Conservation (phyloP, 2,113 vertebrate species). For the Rhinolophus ferrumequinum region DNA sequence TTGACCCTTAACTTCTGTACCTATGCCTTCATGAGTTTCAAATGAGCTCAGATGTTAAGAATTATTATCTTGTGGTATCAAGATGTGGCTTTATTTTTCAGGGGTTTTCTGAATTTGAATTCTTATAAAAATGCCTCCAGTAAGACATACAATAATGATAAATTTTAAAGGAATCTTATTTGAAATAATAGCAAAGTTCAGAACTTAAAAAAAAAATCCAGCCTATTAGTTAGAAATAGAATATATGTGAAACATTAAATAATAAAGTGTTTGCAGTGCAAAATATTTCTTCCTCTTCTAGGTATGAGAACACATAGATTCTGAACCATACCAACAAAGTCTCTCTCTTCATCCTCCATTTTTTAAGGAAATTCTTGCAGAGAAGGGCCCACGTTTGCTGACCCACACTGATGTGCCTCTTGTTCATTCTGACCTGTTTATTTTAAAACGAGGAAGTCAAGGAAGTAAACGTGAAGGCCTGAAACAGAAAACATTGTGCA, state of each 20-base stretch:
- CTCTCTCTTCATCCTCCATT: conserved; percentile 72
- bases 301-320: background rate
- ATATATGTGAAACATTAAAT: background rate
- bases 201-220: background rate
- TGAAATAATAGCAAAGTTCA: background rate
- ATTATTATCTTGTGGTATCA: background rate
- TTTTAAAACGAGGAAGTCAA: conserved; percentile 17
- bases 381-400: conserved; percentile 67
- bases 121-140: background rate
- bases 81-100: background rate
- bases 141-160: background rate
- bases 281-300: background rate
- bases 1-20: background rate
- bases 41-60: background rate
- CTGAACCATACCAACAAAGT: conserved; percentile 43
- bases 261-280: background rate
- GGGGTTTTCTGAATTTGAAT: background rate
- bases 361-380: conserved; percentile 66
- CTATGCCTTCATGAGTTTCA: background rate
- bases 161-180: background rate
- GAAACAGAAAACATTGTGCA: conserved; percentile 17
- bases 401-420: background rate
- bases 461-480: background rate
- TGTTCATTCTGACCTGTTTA: conserved; percentile 67
- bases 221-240: background rate